A percentile compares a stretch with the other conserved stretches of the same genome.
These are phyloP conservation scores for Drosophila cracens DNA, from an alignment of 2,888 invertebrate genomes.

Conservation along the genomic window DNA sequence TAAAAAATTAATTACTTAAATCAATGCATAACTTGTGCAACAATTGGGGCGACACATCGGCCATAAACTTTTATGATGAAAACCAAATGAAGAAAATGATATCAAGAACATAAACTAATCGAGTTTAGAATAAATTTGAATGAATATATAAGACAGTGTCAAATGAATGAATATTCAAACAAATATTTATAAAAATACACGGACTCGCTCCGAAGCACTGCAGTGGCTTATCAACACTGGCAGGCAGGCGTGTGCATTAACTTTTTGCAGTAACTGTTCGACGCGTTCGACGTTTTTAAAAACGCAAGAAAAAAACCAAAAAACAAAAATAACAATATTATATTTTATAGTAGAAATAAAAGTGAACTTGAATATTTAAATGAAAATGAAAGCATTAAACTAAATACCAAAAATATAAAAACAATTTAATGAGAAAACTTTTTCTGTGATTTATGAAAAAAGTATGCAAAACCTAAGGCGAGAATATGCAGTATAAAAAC, in stretches of 20 bases:
- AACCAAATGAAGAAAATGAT: slow-evolving; percentile 25
- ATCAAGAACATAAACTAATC: slow-evolving; percentile 49
- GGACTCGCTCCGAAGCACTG: not conserved
- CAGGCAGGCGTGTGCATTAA: slow-evolving; percentile 12
- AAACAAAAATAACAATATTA: slow-evolving; percentile 33
- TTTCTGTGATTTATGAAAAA: slow-evolving; percentile 79
- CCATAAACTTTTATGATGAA: slow-evolving; percentile 44
- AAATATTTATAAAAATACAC: slow-evolving; percentile 26
- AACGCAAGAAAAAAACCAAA: slow-evolving; percentile 25
- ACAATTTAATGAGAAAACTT: slow-evolving; percentile 71
- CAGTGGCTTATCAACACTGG: slow-evolving; percentile 19
- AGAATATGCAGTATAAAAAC: slow-evolving; percentile 23
- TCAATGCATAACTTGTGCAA: slow-evolving; percentile 31
- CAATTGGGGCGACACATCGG: slow-evolving; percentile 31
- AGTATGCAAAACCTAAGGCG: slow-evolving; percentile 64
- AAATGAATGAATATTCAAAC: slow-evolving; percentile 24
- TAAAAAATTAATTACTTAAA: slow-evolving; percentile 56
- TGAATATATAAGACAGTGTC: slow-evolving; percentile 25
- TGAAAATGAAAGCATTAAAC: slow-evolving; percentile 32
- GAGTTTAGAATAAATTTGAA: slow-evolving; percentile 50
- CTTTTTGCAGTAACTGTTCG: slow-evolving; percentile 41
- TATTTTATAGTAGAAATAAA: slow-evolving; percentile 68
- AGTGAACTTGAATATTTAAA: slow-evolving; percentile 41
- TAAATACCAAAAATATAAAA: slow-evolving; percentile 21
- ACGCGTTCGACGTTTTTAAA: slow-evolving; percentile 30